Conservation (phyloP, 2,797 vertebrate genomes). For the Syncerus caffer region DNA sequence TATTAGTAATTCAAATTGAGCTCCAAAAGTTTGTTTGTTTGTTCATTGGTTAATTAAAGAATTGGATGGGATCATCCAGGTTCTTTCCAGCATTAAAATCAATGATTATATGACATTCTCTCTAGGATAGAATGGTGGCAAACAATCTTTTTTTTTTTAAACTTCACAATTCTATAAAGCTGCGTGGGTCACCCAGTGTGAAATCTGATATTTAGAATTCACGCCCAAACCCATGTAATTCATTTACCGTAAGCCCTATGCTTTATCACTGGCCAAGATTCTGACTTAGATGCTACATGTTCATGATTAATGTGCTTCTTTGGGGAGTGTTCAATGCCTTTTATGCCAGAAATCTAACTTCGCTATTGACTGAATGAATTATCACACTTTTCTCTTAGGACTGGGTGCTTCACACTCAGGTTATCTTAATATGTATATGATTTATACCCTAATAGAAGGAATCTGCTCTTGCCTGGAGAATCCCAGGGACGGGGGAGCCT, state of each 20-base stretch:
- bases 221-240: conserved; percentile 30
- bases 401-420: rapidly evolving
- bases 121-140: background rate
- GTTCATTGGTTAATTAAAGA: background rate
- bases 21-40: background rate
- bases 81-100: background rate
- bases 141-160: background rate
- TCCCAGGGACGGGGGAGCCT: too few relatives aligned
- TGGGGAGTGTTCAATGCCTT: conserved; percentile 23
- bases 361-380: background rate
- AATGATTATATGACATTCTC: background rate
- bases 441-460: background rate
- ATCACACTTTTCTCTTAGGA: background rate
- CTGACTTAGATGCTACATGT: background rate
- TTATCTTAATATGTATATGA: conserved; percentile 6
- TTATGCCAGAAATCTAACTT: background rate
- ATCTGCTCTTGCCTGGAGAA: background rate
- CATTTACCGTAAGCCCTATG: background rate
- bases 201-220: conserved; percentile 35
- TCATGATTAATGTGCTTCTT: conserved; percentile 9
- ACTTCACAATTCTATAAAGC: conserved; percentile 8
- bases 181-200: background rate
- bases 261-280: conserved; percentile 4
- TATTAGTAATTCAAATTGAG: background rate
- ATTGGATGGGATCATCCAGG: background rate